phyloP scores from a whole-genome alignment of 2,888 invertebrate genomes.

The Sarcophaga rosellei region DNA sequence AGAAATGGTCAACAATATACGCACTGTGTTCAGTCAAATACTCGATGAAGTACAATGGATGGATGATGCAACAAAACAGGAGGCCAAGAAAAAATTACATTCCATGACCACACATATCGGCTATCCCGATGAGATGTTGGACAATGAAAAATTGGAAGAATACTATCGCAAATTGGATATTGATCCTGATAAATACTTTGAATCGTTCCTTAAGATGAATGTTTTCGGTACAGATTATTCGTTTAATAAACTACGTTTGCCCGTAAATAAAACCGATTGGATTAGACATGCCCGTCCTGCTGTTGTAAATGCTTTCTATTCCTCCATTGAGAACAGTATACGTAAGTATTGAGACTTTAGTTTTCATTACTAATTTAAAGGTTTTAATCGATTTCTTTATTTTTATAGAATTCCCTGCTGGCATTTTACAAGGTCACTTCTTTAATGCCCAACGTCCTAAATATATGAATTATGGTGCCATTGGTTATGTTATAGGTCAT shows the following conservation, averaged over 20 bases:
- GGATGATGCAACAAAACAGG: slow-evolving; percentile 90
- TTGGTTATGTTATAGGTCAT: slow-evolving; percentile 95
- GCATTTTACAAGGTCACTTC: slow-evolving; percentile 95
- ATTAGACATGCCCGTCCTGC: slow-evolving; percentile 91
- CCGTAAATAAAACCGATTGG: slow-evolving; percentile 93
- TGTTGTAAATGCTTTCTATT: slow-evolving; percentile 93
- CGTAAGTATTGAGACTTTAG: slow-evolving; percentile 84
- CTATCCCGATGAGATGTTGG: slow-evolving; percentile 94
- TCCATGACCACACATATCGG: slow-evolving; percentile 95
- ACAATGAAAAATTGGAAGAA: slow-evolving; percentile 89
- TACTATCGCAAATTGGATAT: slow-evolving; percentile 90
- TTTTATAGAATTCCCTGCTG: slow-evolving; percentile 93
- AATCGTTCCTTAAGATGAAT: slow-evolving; percentile 89
- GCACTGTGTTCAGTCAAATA: slow-evolving; percentile 90
- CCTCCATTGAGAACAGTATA: slow-evolving; percentile 92
- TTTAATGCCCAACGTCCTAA: slow-evolving; percentile 93
- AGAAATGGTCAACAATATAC: slow-evolving; percentile 94
- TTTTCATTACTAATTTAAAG: not conserved
- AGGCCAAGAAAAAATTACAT: slow-evolving; percentile 90
- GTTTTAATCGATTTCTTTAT: not conserved
- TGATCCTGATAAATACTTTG: slow-evolving; percentile 86
- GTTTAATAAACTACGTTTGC: slow-evolving; percentile 88
- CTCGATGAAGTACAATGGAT: slow-evolving; percentile 93
- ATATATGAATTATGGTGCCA: slow-evolving; percentile 96
- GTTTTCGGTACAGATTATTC: slow-evolving; percentile 91